A percentile compares a stretch with the other conserved stretches of the same genome.
These are phyloP conservation scores for Heteromurus nitidus DNA, from an alignment of 2,888 invertebrate genomes.

Conservation along the genomic window DNA sequence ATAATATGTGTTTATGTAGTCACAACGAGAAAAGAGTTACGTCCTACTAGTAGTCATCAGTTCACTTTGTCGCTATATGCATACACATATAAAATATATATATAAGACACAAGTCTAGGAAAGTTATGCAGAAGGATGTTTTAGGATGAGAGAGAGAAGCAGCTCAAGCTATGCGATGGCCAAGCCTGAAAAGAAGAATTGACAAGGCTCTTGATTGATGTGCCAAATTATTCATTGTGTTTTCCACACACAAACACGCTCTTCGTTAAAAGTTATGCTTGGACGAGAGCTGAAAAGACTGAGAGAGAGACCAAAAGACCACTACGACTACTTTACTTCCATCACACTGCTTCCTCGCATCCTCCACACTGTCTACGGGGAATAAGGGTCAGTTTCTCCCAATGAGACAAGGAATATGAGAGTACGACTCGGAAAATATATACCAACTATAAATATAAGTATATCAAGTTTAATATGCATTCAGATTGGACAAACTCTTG, in stretches of 20 bases:
- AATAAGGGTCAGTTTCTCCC: constrained; percentile 23
- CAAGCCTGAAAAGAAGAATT: constrained; percentile 9
- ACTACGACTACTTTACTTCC: too few species aligned
- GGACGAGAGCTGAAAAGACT: too few species aligned
- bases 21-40: background rate
- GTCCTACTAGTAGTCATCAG: background rate
- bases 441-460: background rate
- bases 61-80: background rate
- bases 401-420: background rate
- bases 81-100: too few species aligned
- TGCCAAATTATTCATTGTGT: constrained; percentile 45
- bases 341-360: background rate
- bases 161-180: background rate
- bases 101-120: too few species aligned
- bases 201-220: constrained; percentile 37
- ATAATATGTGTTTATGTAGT: background rate
- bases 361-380: background rate
- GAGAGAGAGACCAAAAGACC: too few species aligned
- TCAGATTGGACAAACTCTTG: too few species aligned
- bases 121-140: too few species aligned
- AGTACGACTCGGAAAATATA: background rate
- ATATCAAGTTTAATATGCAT: too few species aligned
- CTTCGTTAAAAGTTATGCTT: background rate
- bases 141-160: background rate
- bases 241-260: constrained; percentile 29